Percentiles rank a stretch among this genome's conserved stretches.
Evolutionary conservation across 2,797 vertebrate genomes (phyloP).

Genomic region (Odontamblyopus lacepedii): DNA sequence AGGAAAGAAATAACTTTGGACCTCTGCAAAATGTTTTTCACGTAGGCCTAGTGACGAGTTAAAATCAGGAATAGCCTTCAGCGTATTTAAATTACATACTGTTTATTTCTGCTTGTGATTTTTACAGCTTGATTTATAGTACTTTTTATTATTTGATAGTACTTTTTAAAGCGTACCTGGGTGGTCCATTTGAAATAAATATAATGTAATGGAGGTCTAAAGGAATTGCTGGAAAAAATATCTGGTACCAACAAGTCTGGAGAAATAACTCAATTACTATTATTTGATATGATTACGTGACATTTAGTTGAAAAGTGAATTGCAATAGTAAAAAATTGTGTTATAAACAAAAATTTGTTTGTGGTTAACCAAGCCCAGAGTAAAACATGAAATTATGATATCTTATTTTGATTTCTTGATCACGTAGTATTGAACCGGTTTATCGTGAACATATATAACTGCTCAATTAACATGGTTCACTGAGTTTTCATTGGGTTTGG

Average conservation of each 20-base stretch:
- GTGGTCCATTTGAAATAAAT: background rate
- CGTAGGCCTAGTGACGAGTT: too few species aligned
- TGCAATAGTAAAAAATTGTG: background rate
- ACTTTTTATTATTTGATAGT: background rate
- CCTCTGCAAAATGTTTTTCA: too few species aligned
- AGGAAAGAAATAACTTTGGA: too few species aligned
- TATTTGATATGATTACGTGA: background rate
- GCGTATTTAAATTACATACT: background rate
- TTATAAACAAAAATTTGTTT: background rate
- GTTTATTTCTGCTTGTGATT: background rate
- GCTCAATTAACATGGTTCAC: too few species aligned
- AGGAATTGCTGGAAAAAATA: background rate
- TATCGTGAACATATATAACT: too few species aligned
- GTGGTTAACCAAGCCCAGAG: background rate
- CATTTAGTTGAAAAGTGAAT: background rate
- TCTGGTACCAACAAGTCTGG: conserved; percentile 6
- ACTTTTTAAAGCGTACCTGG: background rate
- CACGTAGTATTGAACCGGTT: too few species aligned
- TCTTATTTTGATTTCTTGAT: background rate
- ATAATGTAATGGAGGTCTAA: background rate
- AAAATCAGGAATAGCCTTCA: too few species aligned
- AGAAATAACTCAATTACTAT: conserved; percentile 1
- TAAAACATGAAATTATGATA: background rate
- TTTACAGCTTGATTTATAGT: background rate
- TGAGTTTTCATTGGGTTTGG: too few species aligned